Conservation (phyloP, 2,113 vertebrate species). For the Electrona antarctica region DNA sequence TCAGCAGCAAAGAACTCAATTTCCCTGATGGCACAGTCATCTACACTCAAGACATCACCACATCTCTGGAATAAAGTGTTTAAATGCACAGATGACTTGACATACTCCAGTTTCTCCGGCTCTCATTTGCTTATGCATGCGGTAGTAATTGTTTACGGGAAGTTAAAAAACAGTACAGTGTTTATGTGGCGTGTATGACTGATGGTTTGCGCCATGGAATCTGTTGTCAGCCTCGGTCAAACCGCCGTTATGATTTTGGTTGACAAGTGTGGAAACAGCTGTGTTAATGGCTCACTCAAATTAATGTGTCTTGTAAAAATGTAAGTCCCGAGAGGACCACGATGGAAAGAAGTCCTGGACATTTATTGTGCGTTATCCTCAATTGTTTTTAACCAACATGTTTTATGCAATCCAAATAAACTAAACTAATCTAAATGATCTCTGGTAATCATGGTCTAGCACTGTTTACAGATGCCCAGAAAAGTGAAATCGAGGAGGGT, state of each 20-base stretch:
- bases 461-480: background rate
- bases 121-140: background rate
- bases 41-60: background rate
- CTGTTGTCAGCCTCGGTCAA: background rate
- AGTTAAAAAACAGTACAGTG: background rate
- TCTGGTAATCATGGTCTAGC: background rate
- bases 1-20: background rate
- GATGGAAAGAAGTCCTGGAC: no score
- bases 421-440: no score
- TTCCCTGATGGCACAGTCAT: background rate
- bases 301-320: conserved; percentile 8
- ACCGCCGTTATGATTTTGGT: background rate
- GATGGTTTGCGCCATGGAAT: background rate
- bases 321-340: no score
- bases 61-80: background rate
- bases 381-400: no score
- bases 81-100: no score
- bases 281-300: conserved; percentile 16
- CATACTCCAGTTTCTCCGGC: background rate
- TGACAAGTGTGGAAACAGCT: conserved; percentile 1
- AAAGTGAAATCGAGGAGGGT: background rate
- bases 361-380: no score
- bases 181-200: background rate
- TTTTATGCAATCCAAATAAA: no score
- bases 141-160: background rate